A percentile compares a stretch with the other conserved stretches of the same genome.
Evolutionary conservation across 1,140 invertebrate genomes (phyloP).

Genomic region (Heliconius hewitsoni): DNA sequence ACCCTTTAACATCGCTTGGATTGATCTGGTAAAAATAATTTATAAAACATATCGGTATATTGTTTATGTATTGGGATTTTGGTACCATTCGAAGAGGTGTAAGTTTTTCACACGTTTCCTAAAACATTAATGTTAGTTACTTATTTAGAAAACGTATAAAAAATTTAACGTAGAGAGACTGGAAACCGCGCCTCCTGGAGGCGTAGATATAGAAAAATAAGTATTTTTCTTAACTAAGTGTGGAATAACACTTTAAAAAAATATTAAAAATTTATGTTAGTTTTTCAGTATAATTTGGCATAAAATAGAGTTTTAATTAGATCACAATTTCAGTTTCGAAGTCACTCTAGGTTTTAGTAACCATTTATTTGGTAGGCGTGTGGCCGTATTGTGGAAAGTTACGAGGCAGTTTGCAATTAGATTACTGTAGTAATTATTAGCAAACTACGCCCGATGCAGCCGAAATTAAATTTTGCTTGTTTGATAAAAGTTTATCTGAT

Average conservation of each 20-base stretch:
- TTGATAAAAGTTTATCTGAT: not conserved
- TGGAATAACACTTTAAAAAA: no score
- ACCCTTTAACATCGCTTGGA: no score
- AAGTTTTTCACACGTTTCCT: not conserved
- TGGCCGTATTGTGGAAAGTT: not conserved
- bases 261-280: not conserved
- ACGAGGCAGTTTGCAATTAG: constrained; percentile 6
- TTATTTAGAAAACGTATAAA: no score
- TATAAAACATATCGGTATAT: no score
- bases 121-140: not conserved
- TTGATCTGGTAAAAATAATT: no score
- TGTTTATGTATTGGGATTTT: no score
- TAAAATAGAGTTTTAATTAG: not conserved
- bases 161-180: no score
- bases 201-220: no score
- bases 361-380: not conserved
- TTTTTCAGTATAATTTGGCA: not conserved
- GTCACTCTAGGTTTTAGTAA: not conserved
- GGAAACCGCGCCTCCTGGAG: no score
- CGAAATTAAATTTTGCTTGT: not conserved
- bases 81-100: no score
- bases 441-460: not conserved
- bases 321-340: not conserved
- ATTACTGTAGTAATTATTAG: not conserved
- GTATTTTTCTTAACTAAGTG: no score